Evolutionary conservation across 2,113 vertebrate species (phyloP), one percentile per base, ranked within the genome.

Genomic region (Guaruba guarouba): DNA sequence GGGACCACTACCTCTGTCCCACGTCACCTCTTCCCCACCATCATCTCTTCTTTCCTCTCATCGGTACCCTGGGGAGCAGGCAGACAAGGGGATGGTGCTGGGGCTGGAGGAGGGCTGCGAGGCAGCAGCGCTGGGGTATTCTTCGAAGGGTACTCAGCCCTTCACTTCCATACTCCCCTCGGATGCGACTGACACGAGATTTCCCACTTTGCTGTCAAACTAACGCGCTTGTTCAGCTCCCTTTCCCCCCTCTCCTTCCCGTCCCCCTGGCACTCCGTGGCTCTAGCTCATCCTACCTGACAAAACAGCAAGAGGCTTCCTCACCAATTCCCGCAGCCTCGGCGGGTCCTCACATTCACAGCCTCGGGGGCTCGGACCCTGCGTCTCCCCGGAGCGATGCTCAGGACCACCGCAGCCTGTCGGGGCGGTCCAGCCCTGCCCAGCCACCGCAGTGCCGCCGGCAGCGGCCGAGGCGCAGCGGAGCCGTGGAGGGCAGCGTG

Each of bases 301-400:
- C 37, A 22, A 46, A 57, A 5, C 8, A 13, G 13, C 24, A 5
- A 19, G 11, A n/a, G 20, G 3, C 4, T 6, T 83, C 17, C 90
- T 86, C 52, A 86, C 93, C 83, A 2, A 7, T 1, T 24, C 44
- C 48, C 23, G 43, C 62, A 14, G 52, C 35, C 43, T 15, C 29
- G 11, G 57, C 68, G 0, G 51, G 2, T 10, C 2, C 39, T 33
- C 59, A 0, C 7, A 6, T 5, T 49, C 37, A 0, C 29, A 8
- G 9, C 52, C 4, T 6, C 31, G 5, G 13, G 10, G 17, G 6
- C 3, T 25, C n/a, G 23, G 31, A 5, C 66, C 1, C 22, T 24
- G 1, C 12, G 9, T 28, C 63, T 13, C n/a, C 2, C 5, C 18
- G 24, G 0, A 43, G 37, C 62, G 4, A 35, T 35, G 22, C 57